Conservation (phyloP, 2,113 vertebrate species). For the Gobio gobio region DNA sequence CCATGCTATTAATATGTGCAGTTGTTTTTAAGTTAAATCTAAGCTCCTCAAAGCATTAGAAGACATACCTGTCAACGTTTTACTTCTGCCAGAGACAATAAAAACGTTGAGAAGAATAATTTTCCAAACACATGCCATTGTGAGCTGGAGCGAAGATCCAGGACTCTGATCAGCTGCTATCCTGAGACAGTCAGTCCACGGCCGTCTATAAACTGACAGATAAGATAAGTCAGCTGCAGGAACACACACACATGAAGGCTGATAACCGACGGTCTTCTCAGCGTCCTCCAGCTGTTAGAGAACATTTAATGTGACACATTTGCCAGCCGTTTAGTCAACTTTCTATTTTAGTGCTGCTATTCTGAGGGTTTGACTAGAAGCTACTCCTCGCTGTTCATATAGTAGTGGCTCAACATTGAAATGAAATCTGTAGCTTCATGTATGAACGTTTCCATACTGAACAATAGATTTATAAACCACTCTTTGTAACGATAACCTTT, state of each 20-base stretch:
- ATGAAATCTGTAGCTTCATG: background rate
- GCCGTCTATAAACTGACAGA: conserved; percentile 41
- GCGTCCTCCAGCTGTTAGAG: background rate
- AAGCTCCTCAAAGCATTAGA: background rate
- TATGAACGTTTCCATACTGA: background rate
- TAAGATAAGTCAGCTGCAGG: conserved; percentile 43
- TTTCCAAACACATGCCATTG: conserved; percentile 47
- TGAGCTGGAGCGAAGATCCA: background rate
- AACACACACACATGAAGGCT: background rate
- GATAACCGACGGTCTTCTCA: background rate
- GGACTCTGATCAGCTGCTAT: conserved; percentile 14
- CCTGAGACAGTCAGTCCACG: background rate
- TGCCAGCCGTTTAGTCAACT: background rate
- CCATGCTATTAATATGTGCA: background rate
- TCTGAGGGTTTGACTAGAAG: background rate
- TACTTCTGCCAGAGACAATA: conserved; percentile 15
- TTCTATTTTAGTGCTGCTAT: conserved; percentile 4
- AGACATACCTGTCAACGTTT: conserved; percentile 36
- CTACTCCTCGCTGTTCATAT: background rate
- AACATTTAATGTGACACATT: background rate
- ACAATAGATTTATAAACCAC: background rate
- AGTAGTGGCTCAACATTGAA: background rate
- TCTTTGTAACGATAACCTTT: background rate
- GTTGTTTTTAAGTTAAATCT: background rate
- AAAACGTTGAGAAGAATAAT: conserved; percentile 42